Evolutionary conservation across 2,888 invertebrate species (phyloP), one percentile per base, ranked within the genome.

Genomic region (Chirona hameri): DNA sequence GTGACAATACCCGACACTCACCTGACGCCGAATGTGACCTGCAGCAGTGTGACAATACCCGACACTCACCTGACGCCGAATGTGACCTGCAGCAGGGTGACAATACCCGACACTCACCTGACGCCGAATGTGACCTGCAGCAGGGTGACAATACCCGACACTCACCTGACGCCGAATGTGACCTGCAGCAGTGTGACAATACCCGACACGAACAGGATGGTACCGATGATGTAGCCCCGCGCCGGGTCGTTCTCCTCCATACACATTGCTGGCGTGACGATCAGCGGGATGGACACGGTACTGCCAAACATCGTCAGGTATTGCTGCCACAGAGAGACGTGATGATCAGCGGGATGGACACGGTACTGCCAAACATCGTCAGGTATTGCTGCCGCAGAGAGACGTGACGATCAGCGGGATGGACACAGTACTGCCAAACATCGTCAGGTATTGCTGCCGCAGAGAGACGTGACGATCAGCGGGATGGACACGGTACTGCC

Each of bases 151-250:
- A 94, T 88, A 60, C n/a, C 60, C 10, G 60, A 24, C 39, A 39
- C 82, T 29, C n/a, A 85, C 89, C 90, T 91, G 86, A 93, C 93
- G 4, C 94, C 94, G 87, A 94, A 91, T 0, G 93, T 93, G 0
- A 91, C 89, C 87, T 94, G 94, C 18, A 93, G 86, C 87, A 92
- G 91, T 0, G 94, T 94, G 69, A 94, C 91, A 4, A 94, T 88
- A n/a, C 94, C 93, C 57, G 94, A 94, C 57, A 94, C 93, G 86
- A 94, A 93, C 85, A 94, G 93, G 92, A 94, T 94, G 0, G 94
- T 94, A 0, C 93, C 93, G 84, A 94, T 93, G 83, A 94, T 93
- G 86, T 93, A 91, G 84, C 93, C 93, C 79, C 93, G 89, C 84
- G 92, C 91, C 0, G 93, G 93, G 88, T 94, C 93, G 72, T 92